Percentiles rank a stretch among this genome's conserved stretches.
phyloP scores from a whole-genome alignment of 2,888 invertebrate genomes.

The Drosophila paracracens region DNA sequence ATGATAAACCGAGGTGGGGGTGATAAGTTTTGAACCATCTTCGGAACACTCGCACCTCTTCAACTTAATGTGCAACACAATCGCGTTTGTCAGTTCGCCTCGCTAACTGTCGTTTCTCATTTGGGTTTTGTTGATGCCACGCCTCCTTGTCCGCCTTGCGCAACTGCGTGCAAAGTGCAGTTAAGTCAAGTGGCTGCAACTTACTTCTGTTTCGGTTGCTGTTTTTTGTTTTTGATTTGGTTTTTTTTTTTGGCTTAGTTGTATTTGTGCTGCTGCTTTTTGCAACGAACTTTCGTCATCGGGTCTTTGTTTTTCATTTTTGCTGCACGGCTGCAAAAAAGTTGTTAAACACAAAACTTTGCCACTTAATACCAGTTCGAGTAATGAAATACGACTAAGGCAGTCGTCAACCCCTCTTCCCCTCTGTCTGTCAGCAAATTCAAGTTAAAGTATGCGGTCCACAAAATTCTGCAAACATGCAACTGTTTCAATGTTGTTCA shows the following conservation, averaged over 20 bases:
- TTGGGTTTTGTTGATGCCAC: slow-evolving; percentile 28
- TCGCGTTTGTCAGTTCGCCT: slow-evolving; percentile 46
- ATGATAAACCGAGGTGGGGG: slow-evolving; percentile 3
- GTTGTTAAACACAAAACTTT: slow-evolving; percentile 80
- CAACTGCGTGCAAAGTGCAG: slow-evolving; percentile 57
- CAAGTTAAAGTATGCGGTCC: slow-evolving; percentile 77
- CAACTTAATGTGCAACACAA: slow-evolving; percentile 49
- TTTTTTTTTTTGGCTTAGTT: slow-evolving; percentile 10
- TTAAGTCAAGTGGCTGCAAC: slow-evolving; percentile 75
- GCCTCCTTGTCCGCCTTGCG: slow-evolving; percentile 4
- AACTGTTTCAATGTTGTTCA: slow-evolving; percentile 58
- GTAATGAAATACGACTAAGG: slow-evolving; percentile 77
- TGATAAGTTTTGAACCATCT: slow-evolving; percentile 36
- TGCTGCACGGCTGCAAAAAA: slow-evolving; percentile 72
- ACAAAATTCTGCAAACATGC: slow-evolving; percentile 69
- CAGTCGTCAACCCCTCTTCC: slow-evolving; percentile 14
- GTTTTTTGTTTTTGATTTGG: slow-evolving; percentile 7
- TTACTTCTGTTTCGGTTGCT: slow-evolving; percentile 59
- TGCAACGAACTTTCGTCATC: slow-evolving; percentile 54
- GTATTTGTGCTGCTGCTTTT: slow-evolving; percentile 24
- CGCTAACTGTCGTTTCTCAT: slow-evolving; percentile 56
- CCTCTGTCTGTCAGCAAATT: slow-evolving; percentile 52
- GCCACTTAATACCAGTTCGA: slow-evolving; percentile 80
- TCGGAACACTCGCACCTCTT: slow-evolving; percentile 22
- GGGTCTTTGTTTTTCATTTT: slow-evolving; percentile 64